Base-by-base conservation (phyloP, 2,888 invertebrate genomes). In the Imbricaverruca yamaguchii region DNA sequence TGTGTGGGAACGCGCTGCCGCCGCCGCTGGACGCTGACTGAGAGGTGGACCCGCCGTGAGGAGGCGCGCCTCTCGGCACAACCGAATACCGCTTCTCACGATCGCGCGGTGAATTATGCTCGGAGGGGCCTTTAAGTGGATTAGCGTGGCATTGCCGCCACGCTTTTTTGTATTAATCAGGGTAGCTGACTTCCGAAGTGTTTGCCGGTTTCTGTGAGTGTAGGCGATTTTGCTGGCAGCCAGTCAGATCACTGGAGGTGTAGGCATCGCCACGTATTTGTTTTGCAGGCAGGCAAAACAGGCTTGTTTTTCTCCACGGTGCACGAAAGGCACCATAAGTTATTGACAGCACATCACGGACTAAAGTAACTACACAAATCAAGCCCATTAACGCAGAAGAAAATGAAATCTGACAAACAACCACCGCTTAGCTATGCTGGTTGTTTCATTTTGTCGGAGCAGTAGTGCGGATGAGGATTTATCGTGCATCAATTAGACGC, bases 131-230 rank as follows among this genome's bases (percentile, higher is more conserved):
- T 8, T 10, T 23, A 18, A 65, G 65, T 65, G 65, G 65, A 65
- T 65, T 65, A 65, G 65, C 65, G 65, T 10, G 10, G 65, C 65
- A 8, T 9, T 4, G 10, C 10, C n/a, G 65, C 23, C 23, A 23
- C 65, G 23, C 7, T 39, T 65, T 65, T 65, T 65, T n/a, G 65
- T 65, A 23, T 23, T 65, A 23, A 65, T 65, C 8, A 65, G 65
- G n/a, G 65, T 23, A 65, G 65, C n/a, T 65, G 65, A 65, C 65
- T 65, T 61, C 23, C n/a, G 65, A 65, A 65, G 65, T 23, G 65
- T 23, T n/a, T 23, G 65, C 18, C 10, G 9, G 8, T 65, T n/a
- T 65, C 61, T 61, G 18, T 13, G 61, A 12, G 15, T 18, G 61
- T 0, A 61, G 61, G 13, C 15, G 7, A 61, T 61, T 61, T 61